phyloP scores from a whole-genome alignment of 2,797 vertebrate genomes.

The Oryzias dopingdopingensis region DNA sequence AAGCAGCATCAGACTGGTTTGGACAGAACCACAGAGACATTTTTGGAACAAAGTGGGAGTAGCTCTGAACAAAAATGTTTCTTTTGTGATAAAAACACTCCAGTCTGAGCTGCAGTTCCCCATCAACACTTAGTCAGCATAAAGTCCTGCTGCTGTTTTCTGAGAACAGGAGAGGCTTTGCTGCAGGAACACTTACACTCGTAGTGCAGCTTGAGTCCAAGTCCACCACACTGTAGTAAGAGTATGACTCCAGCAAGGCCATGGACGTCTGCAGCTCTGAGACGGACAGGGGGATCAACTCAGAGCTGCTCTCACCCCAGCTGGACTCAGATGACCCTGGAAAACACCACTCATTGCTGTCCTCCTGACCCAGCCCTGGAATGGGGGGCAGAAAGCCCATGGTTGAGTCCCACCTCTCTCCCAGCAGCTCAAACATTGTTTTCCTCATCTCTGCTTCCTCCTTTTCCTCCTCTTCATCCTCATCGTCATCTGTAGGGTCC shows the following conservation, averaged over 20 bases:
- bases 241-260: conserved; percentile 68
- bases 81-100: no score
- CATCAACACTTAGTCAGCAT: background rate
- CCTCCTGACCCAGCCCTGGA: conserved; percentile 54
- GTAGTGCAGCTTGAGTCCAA: conserved; percentile 64
- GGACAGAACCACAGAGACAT: no score
- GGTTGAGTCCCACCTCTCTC: conserved; percentile 46
- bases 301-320: background rate
- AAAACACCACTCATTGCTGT: conserved; percentile 47
- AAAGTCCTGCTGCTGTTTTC: background rate
- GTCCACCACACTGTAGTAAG: conserved; percentile 76
- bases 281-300: conserved; percentile 47
- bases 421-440: conserved; percentile 74
- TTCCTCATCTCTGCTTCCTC: conserved; percentile 68
- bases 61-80: no score
- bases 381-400: conserved; percentile 37
- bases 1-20: no score
- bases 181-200: conserved; percentile 57
- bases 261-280: conserved; percentile 63
- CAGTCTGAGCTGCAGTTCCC: background rate
- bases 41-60: no score
- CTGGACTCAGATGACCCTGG: background rate
- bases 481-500: background rate
- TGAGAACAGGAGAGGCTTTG: background rate
- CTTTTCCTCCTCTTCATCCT: conserved; percentile 62